Conservation (phyloP, 2,797 vertebrate species). For the Sebastes hubbsi region DNA sequence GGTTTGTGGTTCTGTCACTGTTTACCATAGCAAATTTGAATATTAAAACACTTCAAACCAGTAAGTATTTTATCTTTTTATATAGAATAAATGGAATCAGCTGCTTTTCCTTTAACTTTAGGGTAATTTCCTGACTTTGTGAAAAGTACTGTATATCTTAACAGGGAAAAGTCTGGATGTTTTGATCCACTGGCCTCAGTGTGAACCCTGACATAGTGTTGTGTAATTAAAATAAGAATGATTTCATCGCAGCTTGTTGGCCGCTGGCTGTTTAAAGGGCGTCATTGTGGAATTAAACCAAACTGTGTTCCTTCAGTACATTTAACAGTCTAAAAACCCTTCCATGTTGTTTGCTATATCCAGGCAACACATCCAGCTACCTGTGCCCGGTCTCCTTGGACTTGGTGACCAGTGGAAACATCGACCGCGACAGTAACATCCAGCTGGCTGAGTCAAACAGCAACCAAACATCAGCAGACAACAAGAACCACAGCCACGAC, state of each 20-base stretch:
- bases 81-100: not conserved
- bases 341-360: constrained; percentile 14
- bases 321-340: constrained; percentile 3
- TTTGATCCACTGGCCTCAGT: not conserved
- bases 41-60: not conserved
- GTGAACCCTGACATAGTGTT: constrained; percentile 2
- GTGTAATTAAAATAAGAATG: not conserved
- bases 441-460: constrained; percentile 23
- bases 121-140: not conserved
- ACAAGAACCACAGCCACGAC: constrained; percentile 22
- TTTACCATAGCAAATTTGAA: not conserved
- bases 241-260: not conserved
- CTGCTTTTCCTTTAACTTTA: not conserved
- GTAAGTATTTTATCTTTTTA: not conserved
- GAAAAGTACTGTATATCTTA: not conserved
- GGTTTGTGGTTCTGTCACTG: not conserved
- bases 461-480: constrained; percentile 31
- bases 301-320: not conserved
- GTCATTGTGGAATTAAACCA: not conserved
- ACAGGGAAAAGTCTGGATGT: not conserved
- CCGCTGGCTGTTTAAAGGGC: not conserved
- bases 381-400: constrained; percentile 39
- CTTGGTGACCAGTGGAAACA: constrained; percentile 29
- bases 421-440: constrained; percentile 1
- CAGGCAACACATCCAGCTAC: constrained; percentile 42